Conservation (phyloP, 2,888 invertebrate genomes). For the Saturnia japonica region DNA sequence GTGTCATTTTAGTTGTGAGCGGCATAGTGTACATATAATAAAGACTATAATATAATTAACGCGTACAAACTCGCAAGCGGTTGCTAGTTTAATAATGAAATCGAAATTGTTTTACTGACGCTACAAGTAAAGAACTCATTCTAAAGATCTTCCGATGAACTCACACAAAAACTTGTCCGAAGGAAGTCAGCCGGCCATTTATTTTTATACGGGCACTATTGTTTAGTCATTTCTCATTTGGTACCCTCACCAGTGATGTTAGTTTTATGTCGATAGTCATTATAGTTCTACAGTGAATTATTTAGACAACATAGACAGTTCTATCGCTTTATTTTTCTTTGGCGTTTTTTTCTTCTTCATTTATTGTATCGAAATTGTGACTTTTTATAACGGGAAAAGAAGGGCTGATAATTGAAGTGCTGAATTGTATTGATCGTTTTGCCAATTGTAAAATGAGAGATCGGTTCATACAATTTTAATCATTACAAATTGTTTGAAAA, state of each 20-base stretch:
- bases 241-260: constrained; percentile 39
- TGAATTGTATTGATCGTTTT: background rate
- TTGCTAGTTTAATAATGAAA: background rate
- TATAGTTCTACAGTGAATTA: constrained; percentile 29
- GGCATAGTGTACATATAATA: too few species aligned
- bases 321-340: constrained; percentile 23
- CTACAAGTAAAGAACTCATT: constrained; percentile 66
- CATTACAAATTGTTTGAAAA: too few species aligned
- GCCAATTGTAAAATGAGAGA: too few species aligned
- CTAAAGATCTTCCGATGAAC: constrained; percentile 79
- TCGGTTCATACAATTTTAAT: too few species aligned
- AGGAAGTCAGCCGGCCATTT: constrained; percentile 69
- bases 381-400: background rate
- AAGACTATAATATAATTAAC: too few species aligned
- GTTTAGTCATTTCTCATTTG: constrained; percentile 75
- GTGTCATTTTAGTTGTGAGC: too few species aligned
- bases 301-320: constrained; percentile 22
- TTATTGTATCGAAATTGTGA: background rate
- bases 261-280: constrained; percentile 41
- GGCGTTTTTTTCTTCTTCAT: background rate
- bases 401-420: background rate
- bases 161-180: constrained; percentile 76
- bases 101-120: constrained; percentile 40
- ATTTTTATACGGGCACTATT: constrained; percentile 74
- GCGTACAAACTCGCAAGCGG: too few species aligned